Evolutionary conservation across 2,888 invertebrate genomes (phyloP), one percentile per base, ranked within the genome.

Genomic region (Torymus tubicola): DNA sequence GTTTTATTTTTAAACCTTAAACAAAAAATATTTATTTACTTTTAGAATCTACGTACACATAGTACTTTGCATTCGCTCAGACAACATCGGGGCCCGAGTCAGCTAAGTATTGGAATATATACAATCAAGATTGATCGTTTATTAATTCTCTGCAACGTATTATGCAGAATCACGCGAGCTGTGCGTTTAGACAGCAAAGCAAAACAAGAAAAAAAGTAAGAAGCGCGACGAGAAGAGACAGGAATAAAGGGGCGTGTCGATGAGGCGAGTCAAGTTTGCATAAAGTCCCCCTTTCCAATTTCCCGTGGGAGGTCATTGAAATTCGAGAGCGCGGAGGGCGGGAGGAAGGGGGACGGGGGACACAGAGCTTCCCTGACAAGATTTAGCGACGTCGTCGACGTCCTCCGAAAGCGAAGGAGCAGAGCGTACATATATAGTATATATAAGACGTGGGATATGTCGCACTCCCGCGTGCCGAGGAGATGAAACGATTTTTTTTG

Each of bases 301-400:
- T 71, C 70, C 52, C 70, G 14, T 50, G 50, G 60, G 70, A 52
- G 70, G 50, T 71, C 70, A 71, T 71, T 71, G 70, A 71, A 71
- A 71, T 71, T 60, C 60, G 70, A 71, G 60, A 10, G 57, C 21
- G 16, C 18, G 31, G 42, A 21, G 68, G 10, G 11, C 10, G 11
- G 14, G 2, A 68, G n/a, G 2, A 14, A 24, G 14, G 31, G 64
- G 42, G 31, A 2, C 4, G n/a, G 61, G 12, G 21, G 61, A 21
- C n/a, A 65, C 31, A 31, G 2, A 31, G 31, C 31, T 31, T 4
- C 65, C n/a, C 65, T 52, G 70, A 71, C 70, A 71, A 60, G 70
- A 71, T 71, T 71, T 60, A 60, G 70, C 18, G 60, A 60, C 57
- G 70, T 71, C 50, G 60, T 31, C 10, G 31, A 31, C 31, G 31